Evolutionary conservation across 35 echinoderm and acorn worm species (phyloP).

Genomic region (Apostichopus californicus): DNA sequence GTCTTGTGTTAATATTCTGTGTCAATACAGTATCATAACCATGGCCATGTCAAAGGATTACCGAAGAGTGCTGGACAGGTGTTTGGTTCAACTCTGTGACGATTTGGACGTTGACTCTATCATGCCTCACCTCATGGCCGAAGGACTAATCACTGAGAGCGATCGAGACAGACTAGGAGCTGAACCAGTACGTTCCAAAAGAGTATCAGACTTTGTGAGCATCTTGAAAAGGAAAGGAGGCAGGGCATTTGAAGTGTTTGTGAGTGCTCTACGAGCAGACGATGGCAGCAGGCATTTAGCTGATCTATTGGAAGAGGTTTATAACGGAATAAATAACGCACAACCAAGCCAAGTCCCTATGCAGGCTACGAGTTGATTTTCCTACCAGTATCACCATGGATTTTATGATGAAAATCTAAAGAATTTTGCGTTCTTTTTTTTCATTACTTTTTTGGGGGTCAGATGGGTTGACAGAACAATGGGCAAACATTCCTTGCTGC

Average conservation of each 20-base stretch:
- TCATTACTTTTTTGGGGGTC: no score
- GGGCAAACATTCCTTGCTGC: no score
- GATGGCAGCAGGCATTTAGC: slow-evolving; percentile 36
- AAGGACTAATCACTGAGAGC: slow-evolving; percentile 33
- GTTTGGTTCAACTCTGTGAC: not conserved
- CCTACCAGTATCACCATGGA: no score
- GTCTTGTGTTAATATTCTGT: not conserved
- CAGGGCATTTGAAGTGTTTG: slow-evolving; percentile 37
- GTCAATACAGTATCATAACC: not conserved
- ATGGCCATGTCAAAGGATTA: slow-evolving; percentile 44
- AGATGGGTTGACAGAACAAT: no score
- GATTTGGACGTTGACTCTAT: slow-evolving; percentile 19
- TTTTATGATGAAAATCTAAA: no score
- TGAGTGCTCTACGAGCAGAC: not conserved
- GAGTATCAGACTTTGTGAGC: slow-evolving; percentile 10
- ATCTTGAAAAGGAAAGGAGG: slow-evolving; percentile 14
- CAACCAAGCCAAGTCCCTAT: not conserved
- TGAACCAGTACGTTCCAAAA: not conserved
- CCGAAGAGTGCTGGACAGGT: slow-evolving; percentile 12
- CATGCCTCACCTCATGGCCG: slow-evolving; percentile 3
- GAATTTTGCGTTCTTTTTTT: no score
- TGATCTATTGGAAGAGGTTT: not conserved
- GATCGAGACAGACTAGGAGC: slow-evolving; percentile 10
- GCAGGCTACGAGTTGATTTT: slow-evolving; percentile 1
- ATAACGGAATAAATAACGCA: not conserved